phyloP scores from a whole-genome alignment of 2,888 invertebrate genomes.

The Dione vanillae region DNA sequence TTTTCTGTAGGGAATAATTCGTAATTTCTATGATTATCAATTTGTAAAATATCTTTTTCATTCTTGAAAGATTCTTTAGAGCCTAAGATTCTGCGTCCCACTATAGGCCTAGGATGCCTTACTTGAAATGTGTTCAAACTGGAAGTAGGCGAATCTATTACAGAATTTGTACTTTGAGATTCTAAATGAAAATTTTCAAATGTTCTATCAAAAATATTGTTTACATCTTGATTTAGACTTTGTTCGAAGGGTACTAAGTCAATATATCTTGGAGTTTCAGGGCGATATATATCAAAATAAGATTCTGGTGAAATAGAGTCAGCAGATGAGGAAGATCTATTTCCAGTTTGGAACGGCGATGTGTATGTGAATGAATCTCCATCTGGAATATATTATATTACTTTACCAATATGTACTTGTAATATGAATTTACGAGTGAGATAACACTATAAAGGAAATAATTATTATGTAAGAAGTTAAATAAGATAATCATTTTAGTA shows the following conservation, averaged over 20 bases:
- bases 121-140: constrained; percentile 4
- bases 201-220: constrained; percentile 18
- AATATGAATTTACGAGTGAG: too few relatives aligned
- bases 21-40: constrained; percentile 50
- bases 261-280: constrained; percentile 39
- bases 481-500: too few relatives aligned
- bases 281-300: constrained; percentile 56
- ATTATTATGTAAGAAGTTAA: too few relatives aligned
- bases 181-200: background rate
- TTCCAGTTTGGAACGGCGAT: constrained; percentile 56
- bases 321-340: constrained; percentile 70
- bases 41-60: background rate
- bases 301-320: constrained; percentile 75
- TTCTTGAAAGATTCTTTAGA: background rate
- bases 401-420: too few relatives aligned
- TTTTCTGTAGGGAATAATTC: constrained; percentile 67
- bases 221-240: background rate
- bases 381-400: constrained; percentile 30
- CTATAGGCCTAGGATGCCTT: constrained; percentile 58
- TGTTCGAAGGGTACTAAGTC: constrained; percentile 12
- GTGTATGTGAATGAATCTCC: constrained; percentile 15
- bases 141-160: constrained; percentile 12
- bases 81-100: constrained; percentile 66
- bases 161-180: constrained; percentile 1
- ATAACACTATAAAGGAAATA: too few relatives aligned